Conservation (phyloP, 2,113 vertebrate genomes). For the Chaetura pelagica region DNA sequence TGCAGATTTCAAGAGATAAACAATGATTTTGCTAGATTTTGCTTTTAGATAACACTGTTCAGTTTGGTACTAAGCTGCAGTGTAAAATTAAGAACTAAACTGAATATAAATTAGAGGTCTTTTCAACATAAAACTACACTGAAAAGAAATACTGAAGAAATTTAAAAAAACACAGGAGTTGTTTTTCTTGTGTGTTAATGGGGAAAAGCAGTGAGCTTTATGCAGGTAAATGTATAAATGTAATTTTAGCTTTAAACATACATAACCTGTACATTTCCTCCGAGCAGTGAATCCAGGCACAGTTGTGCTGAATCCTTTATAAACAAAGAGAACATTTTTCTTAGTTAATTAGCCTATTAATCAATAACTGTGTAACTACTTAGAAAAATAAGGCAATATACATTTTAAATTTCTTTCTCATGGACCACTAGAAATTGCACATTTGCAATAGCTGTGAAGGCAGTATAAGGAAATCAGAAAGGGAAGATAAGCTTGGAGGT, state of each 20-base stretch:
- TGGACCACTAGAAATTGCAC: neutral
- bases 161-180: neutral
- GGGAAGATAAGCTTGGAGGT: neutral
- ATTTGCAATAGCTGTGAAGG: neutral
- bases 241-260: neutral
- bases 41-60: neutral
- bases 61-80: neutral
- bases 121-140: neutral
- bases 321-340: neutral
- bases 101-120: neutral
- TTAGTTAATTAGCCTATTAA: neutral
- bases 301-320: neutral
- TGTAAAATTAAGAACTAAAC: neutral
- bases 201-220: neutral
- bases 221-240: neutral
- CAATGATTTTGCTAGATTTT: neutral
- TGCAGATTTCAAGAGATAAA: neutral
- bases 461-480: neutral
- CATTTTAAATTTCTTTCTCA: neutral
- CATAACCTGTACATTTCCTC: neutral
- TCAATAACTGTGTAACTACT: conserved; percentile 9
- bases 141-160: neutral
- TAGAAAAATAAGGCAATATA: neutral
- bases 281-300: neutral
- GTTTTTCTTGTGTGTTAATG: neutral